A percentile compares a stretch with the other conserved stretches of the same genome.
These are phyloP conservation scores for Cisticola juncidis DNA, from an alignment of 2,113 vertebrate species.

Conservation along the genomic window DNA sequence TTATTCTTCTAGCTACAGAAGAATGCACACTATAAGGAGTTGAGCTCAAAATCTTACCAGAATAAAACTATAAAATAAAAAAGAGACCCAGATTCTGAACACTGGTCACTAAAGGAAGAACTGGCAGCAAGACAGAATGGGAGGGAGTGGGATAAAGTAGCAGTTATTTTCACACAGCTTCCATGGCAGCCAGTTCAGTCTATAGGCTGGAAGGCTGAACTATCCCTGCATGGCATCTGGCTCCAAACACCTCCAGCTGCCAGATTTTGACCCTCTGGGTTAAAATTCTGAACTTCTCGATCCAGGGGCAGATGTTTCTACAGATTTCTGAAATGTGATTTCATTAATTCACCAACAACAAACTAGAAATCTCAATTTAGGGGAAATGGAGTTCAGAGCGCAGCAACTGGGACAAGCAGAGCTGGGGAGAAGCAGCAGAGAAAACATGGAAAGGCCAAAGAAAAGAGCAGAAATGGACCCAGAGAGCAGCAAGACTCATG, in stretches of 20 bases:
- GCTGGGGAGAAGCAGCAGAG: neutral
- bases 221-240: neutral
- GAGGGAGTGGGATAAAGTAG: neutral
- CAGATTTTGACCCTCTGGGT: neutral
- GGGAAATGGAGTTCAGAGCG: fast-evolving
- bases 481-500: fast-evolving
- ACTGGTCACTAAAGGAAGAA: neutral
- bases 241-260: neutral
- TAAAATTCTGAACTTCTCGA: neutral
- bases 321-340: neutral
- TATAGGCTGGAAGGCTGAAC: neutral
- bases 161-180: neutral
- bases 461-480: neutral
- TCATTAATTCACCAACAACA: neutral
- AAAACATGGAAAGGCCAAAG: neutral
- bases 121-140: neutral
- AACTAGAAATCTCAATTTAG: neutral
- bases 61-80: neutral
- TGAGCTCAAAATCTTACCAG: neutral
- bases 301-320: neutral
- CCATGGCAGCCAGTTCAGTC: neutral
- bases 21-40: neutral
- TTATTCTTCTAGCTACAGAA: neutral
- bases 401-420: neutral
- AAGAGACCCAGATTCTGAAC: neutral